These are phyloP conservation scores for Ceriagrion tenellum DNA, from an alignment of 2,888 invertebrate species.

Conservation along the genomic window DNA sequence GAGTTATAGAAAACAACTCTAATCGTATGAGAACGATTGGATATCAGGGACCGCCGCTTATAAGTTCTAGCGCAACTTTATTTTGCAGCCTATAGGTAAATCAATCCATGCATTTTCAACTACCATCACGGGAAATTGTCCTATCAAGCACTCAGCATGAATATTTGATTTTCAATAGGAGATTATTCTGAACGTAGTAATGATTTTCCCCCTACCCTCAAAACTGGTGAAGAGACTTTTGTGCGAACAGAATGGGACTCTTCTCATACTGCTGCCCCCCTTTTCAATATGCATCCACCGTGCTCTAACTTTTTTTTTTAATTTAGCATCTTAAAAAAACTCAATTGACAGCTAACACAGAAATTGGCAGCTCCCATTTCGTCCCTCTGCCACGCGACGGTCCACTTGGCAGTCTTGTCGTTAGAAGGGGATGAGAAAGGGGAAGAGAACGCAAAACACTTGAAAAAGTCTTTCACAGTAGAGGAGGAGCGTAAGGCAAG, in stretches of 20 bases:
- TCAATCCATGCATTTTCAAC: background rate
- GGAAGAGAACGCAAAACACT: background rate
- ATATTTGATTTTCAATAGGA: background rate
- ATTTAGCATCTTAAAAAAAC: background rate
- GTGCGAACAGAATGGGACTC: background rate
- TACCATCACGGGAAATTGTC: background rate
- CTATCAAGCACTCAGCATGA: background rate
- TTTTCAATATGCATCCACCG: background rate
- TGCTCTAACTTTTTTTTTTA: background rate
- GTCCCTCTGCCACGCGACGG: background rate
- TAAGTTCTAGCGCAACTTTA: no score
- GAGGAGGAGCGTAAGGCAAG: background rate
- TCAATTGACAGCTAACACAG: constrained; percentile 14
- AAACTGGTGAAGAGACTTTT: background rate
- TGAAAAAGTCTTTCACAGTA: constrained; percentile 6
- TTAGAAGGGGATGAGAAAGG: background rate
- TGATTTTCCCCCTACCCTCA: background rate
- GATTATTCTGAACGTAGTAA: background rate
- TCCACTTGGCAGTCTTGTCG: background rate
- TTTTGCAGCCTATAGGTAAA: no score
- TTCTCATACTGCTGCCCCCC: background rate
- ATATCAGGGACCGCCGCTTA: no score
- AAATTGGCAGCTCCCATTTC: constrained; percentile 17
- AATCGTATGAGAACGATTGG: no score
- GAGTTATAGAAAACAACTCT: no score